Base-by-base conservation (phyloP, 2,113 vertebrate genomes). In the Elephas maximus region DNA sequence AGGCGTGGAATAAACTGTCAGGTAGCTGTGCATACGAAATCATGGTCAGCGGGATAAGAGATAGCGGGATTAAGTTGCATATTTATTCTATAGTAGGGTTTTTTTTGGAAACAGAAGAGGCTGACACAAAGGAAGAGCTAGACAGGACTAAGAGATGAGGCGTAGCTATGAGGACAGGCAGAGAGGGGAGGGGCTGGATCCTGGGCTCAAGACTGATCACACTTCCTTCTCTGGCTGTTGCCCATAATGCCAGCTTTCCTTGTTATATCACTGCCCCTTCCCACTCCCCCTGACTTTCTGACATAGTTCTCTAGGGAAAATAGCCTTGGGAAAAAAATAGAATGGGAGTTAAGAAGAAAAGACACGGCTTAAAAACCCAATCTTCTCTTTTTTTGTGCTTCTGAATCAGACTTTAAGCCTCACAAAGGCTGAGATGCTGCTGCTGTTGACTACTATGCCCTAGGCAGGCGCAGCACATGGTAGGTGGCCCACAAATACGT, bases 231-330 rank as follows among this genome's bases (percentile, higher is more conserved):
- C 8, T 1, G 51, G 62, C 11, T 6, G 28, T 5, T 8, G 6
- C 7, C 9, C 6, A n/a, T 30, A 2, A 62, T 4, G 45, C 3
- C 45, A 37, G 83, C 63, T 24, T 37, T 15, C 71, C 81, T 20
- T 5, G 2, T n/a, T 57, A 63, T n/a, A 28, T 20, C 15, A 45
- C 62, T 33, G 8, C 14, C 30, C 11, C 17, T 7, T 69, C 30
- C 30, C 51, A 1, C 2, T 77, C 41, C 48, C 18, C 60, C 4
- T 21, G 21, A 67, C 83, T 81, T 83, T 51, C 63, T 77, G 30
- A 76, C n/a, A 45, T 11, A 67, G 44, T 76, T 89, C 90, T 92
- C 80, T n/a, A 60, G 53, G 44, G 65, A 93, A 86, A 95, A 91
- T 0, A 93, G 76, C 37, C 37, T 51, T 60, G 57, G 88, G 15